A percentile compares a stretch with the other conserved stretches of the same genome.
Evolutionary conservation across 1,140 invertebrate species (phyloP).

Genomic region (Lordiphosa stackelbergi): DNA sequence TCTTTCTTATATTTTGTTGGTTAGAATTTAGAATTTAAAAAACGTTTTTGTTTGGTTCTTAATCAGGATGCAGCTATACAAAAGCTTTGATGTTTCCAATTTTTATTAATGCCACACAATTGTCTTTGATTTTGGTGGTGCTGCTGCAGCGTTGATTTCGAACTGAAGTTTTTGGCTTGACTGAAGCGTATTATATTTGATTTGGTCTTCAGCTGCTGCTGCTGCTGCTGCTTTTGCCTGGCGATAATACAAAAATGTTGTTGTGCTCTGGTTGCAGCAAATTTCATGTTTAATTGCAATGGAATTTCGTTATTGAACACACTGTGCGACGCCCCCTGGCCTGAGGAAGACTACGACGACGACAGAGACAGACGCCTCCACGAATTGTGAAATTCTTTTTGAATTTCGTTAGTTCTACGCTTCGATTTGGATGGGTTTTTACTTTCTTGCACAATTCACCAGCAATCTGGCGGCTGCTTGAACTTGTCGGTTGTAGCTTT

Average conservation of each 20-base stretch:
- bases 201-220: slow-evolving; percentile 26
- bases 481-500: slow-evolving; percentile 34
- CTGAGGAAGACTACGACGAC: slow-evolving; percentile 8
- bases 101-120: slow-evolving; percentile 52
- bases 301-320: slow-evolving; percentile 41
- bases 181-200: slow-evolving; percentile 57
- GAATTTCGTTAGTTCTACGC: slow-evolving; percentile 8
- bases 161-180: slow-evolving; percentile 45
- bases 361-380: slow-evolving; percentile 6
- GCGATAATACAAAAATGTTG: slow-evolving; percentile 60
- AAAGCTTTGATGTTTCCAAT: slow-evolving; percentile 76
- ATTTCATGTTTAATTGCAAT: slow-evolving; percentile 76
- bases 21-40: slow-evolving; percentile 22
- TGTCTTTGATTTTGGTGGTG: slow-evolving; percentile 52
- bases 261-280: slow-evolving; percentile 67
- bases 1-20: slow-evolving; percentile 20
- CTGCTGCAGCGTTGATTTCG: slow-evolving; percentile 37
- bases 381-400: slow-evolving; percentile 33
- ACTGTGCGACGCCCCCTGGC: slow-evolving; percentile 22
- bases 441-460: slow-evolving; percentile 10
- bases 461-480: slow-evolving; percentile 18
- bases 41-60: slow-evolving; percentile 13
- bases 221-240: slow-evolving; percentile 29
- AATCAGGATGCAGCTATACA: slow-evolving; percentile 74
- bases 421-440: slow-evolving; percentile 9